These are phyloP conservation scores for Baryphthengus martii DNA, from an alignment of 2,113 vertebrate genomes.

Conservation along the genomic window DNA sequence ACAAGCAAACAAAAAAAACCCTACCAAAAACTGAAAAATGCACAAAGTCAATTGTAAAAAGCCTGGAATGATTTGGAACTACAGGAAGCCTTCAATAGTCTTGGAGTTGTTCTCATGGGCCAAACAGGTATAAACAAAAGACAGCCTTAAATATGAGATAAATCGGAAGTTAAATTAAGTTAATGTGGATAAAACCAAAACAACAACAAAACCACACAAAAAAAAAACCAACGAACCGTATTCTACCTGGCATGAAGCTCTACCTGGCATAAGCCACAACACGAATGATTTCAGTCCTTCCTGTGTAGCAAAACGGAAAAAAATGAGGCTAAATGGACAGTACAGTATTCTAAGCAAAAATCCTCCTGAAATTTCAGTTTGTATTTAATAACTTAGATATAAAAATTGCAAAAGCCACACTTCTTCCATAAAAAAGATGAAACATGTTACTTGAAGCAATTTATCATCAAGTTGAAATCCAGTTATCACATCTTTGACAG, in stretches of 20 bases:
- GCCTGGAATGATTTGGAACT: conserved; percentile 18
- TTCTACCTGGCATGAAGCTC: background rate
- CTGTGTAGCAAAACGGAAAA: background rate
- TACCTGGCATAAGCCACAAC: background rate
- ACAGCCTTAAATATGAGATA: background rate
- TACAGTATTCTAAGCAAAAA: background rate
- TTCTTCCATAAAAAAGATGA: background rate
- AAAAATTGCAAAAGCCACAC: background rate
- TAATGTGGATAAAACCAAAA: background rate
- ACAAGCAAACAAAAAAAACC: too few species aligned
- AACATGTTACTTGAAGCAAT: background rate
- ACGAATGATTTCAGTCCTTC: background rate
- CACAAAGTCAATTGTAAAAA: too few species aligned
- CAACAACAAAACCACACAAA: background rate
- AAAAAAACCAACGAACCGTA: background rate
- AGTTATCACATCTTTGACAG: background rate
- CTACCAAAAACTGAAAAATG: too few species aligned
- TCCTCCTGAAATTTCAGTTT: background rate
- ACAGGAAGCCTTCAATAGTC: background rate
- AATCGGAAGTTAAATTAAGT: background rate
- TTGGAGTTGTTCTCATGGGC: background rate
- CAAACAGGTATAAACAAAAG: conserved; percentile 35
- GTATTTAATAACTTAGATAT: background rate
- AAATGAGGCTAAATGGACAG: background rate
- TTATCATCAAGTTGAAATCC: background rate